Percentiles rank a stretch among this genome's conserved stretches.
These are phyloP conservation scores for Polyploca ridens DNA, from an alignment of 2,888 invertebrate genomes.

Conservation along the genomic window DNA sequence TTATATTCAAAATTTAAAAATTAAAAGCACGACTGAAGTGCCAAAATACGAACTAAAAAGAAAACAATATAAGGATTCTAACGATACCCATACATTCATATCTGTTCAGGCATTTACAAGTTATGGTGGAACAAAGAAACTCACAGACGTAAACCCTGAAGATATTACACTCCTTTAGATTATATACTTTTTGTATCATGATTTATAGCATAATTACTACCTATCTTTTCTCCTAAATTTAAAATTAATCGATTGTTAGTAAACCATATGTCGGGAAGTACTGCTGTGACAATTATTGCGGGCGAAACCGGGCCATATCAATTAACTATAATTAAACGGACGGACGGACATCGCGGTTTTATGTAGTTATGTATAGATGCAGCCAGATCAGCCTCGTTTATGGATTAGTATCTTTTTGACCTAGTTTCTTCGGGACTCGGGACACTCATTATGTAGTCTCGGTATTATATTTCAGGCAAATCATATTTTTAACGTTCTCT, in stretches of 20 bases:
- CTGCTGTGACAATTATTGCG: slow-evolving; percentile 33
- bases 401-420: slow-evolving; percentile 14
- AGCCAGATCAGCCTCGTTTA: slow-evolving; percentile 9
- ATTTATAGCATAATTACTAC: not conserved
- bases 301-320: slow-evolving; percentile 48
- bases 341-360: slow-evolving; percentile 28
- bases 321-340: slow-evolving; percentile 48
- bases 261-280: slow-evolving; percentile 7
- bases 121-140: no score
- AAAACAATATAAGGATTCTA: no score
- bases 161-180: no score
- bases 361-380: not conserved
- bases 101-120: no score
- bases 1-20: no score
- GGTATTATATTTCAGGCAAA: no score
- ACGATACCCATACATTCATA: no score
- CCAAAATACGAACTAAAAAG: no score
- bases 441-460: no score
- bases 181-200: no score
- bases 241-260: slow-evolving; percentile 14
- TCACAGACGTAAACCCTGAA: no score
- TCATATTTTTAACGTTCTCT: not conserved
- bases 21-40: no score
- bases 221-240: slow-evolving; percentile 6
- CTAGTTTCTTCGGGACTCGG: slow-evolving; percentile 13